Evolutionary conservation across 1,140 invertebrate genomes (phyloP), one percentile per base, ranked within the genome.

Genomic region (Dryas iulia): DNA sequence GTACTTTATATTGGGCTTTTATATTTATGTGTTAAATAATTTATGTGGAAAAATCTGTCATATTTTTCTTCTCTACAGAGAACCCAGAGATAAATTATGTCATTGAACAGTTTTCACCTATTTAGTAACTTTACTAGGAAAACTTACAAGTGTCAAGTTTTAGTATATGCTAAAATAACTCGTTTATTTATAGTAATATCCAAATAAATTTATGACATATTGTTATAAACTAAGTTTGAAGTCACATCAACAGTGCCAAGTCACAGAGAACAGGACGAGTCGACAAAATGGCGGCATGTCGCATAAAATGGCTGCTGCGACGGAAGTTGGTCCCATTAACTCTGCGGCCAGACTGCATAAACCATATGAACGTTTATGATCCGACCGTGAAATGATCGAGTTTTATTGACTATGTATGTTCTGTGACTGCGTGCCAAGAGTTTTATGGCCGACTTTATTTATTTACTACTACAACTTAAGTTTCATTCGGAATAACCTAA

Each of bases 321-420:
- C 73, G 78, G 78, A 82, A 78, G 74, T 77, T 65, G 69, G 69
- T 66, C 66, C 79, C 76, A 79, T 79, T 79, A 79, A 79, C 74
- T 79, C 60, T 62, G 61, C 77, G 75, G 35, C 76, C 74, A 79
- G 73, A 74, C 77, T 73, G 69, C 71, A 79, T 79, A 81, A 79
- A 82, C 70, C 71, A 71, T 58, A 70, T 74, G 77, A 75, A 60
- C 69, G 71, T 80, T 80, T 79, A 79, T 77, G 78, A 69, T 67
- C 67, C 67, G 54, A 61, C 72, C 66, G 67, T 71, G 67, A 66
- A 75, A 73, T 76, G 74, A 74, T 73, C 35, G 70, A 74, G 65
- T 79, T 77, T 78, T 77, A 79, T 77, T 71, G 72, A 69, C 58
- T 68, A 66, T 70, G 72, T 65, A 63, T 73, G 65, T 54, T 54